Base-by-base conservation (phyloP, 1,140 invertebrate species). In the Drosophila sp. region DNA sequence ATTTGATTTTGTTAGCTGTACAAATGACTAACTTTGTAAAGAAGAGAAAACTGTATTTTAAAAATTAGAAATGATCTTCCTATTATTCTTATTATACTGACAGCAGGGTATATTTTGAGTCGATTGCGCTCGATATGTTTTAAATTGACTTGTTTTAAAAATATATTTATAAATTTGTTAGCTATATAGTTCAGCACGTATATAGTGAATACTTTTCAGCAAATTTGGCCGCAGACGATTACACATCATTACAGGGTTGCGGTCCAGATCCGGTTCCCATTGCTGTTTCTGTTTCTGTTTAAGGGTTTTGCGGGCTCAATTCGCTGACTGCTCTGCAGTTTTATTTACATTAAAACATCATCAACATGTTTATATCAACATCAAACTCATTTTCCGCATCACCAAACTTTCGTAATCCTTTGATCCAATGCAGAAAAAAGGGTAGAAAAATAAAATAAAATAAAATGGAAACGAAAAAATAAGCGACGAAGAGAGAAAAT, bases 261-360 rank as follows among this genome's bases (percentile, higher is more conserved):
- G 27, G 36, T 21, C 40, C 27, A 13, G n/a, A 13, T 11, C 7
- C 13, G 50, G 1, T 5, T 50, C n/a, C n/a, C n/a, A n/a, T n/a
- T n/a, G n/a, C 8, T 14, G 11, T 43, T 40, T 67, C 50, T 45
- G 59, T 34, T 34, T 56, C 51, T 50, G 36, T 58, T 45, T 71
- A 51, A 41, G 21, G 16, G 25, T 16, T 32, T 27, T 18, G 21
- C 43, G 48, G 27, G 67, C 43, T 58, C 25, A 50, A 66, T 69
- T 70, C 65, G 14, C 25, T 51, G 45, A 32, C 9, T 56, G 64
- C 7, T 41, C 51, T 66, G 8, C 57, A 75, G 64, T 76, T 78
- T 82, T 89, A 89, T 89, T 89, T 89, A 89, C 83, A 89, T 89
- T 89, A 89, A 89, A 89, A 89, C 76, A 89, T 89, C 83, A 89